Evolutionary conservation across 2,797 vertebrate species (phyloP).

Genomic region (Smutsia temminckii): DNA sequence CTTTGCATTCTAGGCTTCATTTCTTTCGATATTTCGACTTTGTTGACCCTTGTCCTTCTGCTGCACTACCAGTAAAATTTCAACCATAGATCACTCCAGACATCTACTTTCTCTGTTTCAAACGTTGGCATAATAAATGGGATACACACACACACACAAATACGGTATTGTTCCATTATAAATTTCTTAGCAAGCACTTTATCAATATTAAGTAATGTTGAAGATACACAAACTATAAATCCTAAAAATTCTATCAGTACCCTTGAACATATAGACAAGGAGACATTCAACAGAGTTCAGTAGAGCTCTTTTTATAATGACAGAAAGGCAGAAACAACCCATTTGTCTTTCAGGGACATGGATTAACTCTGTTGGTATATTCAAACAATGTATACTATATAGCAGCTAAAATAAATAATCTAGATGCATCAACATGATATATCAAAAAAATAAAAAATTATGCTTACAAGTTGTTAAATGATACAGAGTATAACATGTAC

Average conservation of each 20-base stretch:
- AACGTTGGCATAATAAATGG: background rate
- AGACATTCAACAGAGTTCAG: background rate
- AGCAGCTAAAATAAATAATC: background rate
- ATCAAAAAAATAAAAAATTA: background rate
- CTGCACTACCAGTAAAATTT: background rate
- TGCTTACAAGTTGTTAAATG: constrained; percentile 6
- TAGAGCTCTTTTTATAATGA: background rate
- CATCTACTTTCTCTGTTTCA: background rate
- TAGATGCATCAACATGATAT: background rate
- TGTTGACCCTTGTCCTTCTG: background rate
- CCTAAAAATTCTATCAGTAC: background rate
- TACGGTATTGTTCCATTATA: background rate
- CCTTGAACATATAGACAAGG: background rate
- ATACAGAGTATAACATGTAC: background rate
- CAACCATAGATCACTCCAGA: background rate
- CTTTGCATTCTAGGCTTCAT: background rate
- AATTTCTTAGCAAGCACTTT: background rate
- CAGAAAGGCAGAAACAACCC: background rate
- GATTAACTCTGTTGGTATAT: background rate
- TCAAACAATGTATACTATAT: background rate
- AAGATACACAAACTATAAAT: background rate
- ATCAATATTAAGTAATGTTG: background rate
- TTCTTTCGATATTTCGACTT: constrained; percentile 15
- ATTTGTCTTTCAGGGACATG: background rate
- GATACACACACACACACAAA: background rate